A percentile compares a stretch with the other conserved stretches of the same genome.
phyloP scores from a whole-genome alignment of 2,113 vertebrate species.

The Orthonyx spaldingii region DNA sequence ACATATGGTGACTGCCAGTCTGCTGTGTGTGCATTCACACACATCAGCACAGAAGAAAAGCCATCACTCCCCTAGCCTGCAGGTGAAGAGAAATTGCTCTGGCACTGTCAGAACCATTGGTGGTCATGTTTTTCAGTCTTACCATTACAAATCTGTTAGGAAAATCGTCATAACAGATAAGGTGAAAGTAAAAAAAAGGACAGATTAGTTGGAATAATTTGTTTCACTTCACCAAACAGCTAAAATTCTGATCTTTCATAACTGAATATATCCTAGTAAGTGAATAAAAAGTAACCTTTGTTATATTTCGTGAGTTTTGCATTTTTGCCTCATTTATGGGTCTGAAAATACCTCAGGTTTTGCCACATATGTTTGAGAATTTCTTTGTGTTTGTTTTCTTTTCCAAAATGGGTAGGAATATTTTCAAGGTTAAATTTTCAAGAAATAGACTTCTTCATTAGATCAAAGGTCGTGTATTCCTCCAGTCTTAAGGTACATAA shows the following conservation, averaged over 20 bases:
- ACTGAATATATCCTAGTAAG: background rate
- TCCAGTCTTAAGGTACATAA: slow-evolving; percentile 10
- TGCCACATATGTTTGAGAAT: background rate
- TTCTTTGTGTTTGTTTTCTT: background rate
- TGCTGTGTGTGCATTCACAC: background rate
- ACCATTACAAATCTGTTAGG: background rate
- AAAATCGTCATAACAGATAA: background rate
- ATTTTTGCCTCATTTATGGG: background rate
- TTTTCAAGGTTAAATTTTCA: slow-evolving; percentile 53
- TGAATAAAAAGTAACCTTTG: background rate
- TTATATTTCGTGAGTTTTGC: background rate
- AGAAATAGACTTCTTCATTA: slow-evolving; percentile 9
- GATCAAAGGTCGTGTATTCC: background rate
- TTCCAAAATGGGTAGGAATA: background rate
- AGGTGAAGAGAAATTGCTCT: background rate
- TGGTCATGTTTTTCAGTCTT: background rate
- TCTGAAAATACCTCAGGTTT: background rate
- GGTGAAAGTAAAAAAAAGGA: background rate
- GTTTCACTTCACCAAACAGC: background rate
- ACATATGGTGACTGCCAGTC: background rate
- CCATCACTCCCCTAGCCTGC: background rate
- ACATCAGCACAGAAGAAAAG: background rate
- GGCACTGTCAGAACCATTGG: background rate
- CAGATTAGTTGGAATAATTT: background rate
- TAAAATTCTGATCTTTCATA: background rate